Evolutionary conservation across 2,113 vertebrate genomes (phyloP).

Genomic region (Pundamilia nyererei): DNA sequence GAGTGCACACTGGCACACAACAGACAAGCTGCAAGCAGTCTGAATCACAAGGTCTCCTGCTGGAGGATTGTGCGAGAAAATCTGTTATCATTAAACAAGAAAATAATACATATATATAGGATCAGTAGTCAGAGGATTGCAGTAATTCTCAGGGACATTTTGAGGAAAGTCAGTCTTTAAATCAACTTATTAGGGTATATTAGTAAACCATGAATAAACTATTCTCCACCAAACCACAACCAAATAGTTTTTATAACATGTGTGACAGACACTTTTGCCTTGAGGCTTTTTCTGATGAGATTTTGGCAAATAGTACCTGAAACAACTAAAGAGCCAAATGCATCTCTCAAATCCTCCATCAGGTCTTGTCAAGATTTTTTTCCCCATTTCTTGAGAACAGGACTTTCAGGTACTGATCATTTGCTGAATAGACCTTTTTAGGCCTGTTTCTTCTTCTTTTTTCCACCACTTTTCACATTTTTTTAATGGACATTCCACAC

Average conservation of each 20-base stretch:
- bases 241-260: background rate
- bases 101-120: background rate
- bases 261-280: background rate
- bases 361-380: background rate
- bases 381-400: background rate
- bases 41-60: background rate
- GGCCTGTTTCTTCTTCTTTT: background rate
- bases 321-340: background rate
- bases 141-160: background rate
- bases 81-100: background rate
- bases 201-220: background rate
- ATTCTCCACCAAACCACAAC: background rate
- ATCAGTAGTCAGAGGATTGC: background rate
- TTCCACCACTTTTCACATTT: background rate
- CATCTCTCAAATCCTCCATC: background rate
- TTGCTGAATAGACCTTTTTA: background rate
- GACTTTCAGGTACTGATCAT: background rate
- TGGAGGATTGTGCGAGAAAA: background rate
- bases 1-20: background rate
- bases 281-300: background rate
- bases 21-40: background rate
- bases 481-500: background rate
- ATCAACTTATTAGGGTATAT: background rate
- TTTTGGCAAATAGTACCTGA: background rate
- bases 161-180: background rate